Evolutionary conservation across 2,888 invertebrate genomes (phyloP).

Genomic region (Heliconius charithonia): DNA sequence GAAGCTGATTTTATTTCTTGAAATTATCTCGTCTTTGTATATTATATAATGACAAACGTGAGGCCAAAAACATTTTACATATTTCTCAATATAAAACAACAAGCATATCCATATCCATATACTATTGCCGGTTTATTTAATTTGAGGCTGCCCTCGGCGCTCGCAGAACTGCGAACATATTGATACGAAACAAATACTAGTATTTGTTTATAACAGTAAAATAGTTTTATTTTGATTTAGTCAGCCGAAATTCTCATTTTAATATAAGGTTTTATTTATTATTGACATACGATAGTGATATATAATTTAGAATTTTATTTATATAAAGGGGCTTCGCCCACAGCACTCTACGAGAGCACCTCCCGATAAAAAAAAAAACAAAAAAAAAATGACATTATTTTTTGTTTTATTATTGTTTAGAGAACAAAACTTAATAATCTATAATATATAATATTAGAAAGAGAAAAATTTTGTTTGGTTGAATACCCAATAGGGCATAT

Average conservation of each 20-base stretch:
- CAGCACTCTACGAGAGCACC: too few species aligned
- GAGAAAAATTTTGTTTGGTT: too few species aligned
- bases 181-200: slow-evolving; percentile 3
- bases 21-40: too few species aligned
- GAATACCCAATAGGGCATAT: too few species aligned
- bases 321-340: too few species aligned
- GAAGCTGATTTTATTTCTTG: too few species aligned
- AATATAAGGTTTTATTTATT: not conserved
- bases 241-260: not conserved
- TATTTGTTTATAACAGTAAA: not conserved
- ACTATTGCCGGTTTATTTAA: slow-evolving; percentile 8
- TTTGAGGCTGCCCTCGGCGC: not conserved
- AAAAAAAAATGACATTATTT: too few species aligned
- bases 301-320: too few species aligned
- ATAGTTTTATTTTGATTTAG: slow-evolving; percentile 15
- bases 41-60: not conserved
- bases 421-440: too few species aligned
- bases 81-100: not conserved
- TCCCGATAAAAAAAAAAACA: too few species aligned
- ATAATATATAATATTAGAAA: too few species aligned
- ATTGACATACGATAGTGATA: not conserved
- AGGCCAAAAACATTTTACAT: not conserved
- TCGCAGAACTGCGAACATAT: not conserved
- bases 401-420: too few species aligned
- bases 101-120: not conserved